phyloP scores from a whole-genome alignment of 2,113 vertebrate species.

The Odontesthes bonariensis region DNA sequence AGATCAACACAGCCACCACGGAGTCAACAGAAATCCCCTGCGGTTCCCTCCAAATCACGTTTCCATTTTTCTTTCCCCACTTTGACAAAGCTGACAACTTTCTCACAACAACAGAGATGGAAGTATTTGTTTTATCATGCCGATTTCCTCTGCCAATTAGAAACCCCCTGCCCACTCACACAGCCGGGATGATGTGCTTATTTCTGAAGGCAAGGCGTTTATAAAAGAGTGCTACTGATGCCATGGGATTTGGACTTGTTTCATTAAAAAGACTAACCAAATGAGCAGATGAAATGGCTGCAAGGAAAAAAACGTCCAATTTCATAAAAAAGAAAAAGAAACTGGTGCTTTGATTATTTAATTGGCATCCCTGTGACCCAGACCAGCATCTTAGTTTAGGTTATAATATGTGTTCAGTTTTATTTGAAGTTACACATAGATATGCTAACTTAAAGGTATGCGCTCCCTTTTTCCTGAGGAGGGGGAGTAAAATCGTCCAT shows the following conservation, averaged over 20 bases:
- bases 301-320: background rate
- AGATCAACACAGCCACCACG: conserved; percentile 5
- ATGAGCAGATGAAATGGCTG: background rate
- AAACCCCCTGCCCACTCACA: conserved; percentile 28
- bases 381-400: conserved; percentile 6
- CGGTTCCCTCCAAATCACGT: conserved; percentile 5
- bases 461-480: background rate
- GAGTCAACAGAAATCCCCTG: background rate
- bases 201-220: conserved; percentile 30
- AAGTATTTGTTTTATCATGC: conserved; percentile 14
- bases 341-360: conserved; percentile 1
- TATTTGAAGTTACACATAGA: background rate
- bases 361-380: conserved; percentile 11
- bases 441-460: background rate
- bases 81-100: conserved; percentile 26
- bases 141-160: conserved; percentile 37
- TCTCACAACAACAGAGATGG: conserved; percentile 24
- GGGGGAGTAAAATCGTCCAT: background rate
- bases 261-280: conserved; percentile 12
- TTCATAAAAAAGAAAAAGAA: background rate
- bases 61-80: background rate
- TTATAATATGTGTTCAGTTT: conserved; percentile 35
- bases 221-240: conserved; percentile 20
- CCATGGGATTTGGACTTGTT: conserved; percentile 19
- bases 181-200: conserved; percentile 22